Evolutionary conservation across 2,113 vertebrate species (phyloP), one percentile per base, ranked within the genome.

Genomic region (Phasianus colchicus): DNA sequence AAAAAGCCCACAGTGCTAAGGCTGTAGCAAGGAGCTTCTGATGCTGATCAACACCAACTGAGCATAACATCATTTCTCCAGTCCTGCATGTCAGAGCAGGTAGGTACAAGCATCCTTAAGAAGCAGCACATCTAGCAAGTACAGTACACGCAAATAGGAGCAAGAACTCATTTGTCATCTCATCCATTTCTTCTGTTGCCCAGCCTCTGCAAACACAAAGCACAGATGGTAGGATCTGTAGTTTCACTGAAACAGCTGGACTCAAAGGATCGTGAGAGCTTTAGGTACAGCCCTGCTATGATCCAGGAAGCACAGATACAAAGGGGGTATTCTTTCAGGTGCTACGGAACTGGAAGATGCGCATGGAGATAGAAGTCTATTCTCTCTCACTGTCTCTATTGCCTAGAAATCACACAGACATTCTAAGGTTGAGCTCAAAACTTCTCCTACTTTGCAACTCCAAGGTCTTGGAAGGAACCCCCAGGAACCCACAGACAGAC

Each of bases 341-440:
- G 20, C 24, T 6, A 3, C 52, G 16, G 27, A 13, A 16, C 1
- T 72, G 34, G 19, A 57, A 86, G 74, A 69, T 0, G 0, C 1
- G 7, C 2, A 25, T 42, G 34, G 45, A 66, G 32, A 27, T 18
- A 54, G 54, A 64, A 65, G 11, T 10, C 40, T 21, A 13, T 38
- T 89, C 18, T 40, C 22, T 29, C 21, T 54, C 1, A 0, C 57
- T 19, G 32, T 45, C 40, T 73, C 34, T n/a, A 9, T 9, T 57
- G 83, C 40, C 61, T 40, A 70, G 42, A 80, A 60, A 69, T n/a
- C 24, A 40, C 21, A 36, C 36, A 42, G 20, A 79, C 24, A 40
- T 6, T 4, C 1, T 11, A 65, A 74, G n/a, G 32, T 27, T 30
- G 29, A 90, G 43, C 38, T 61, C 27, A 32, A 29, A 91, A 57